phyloP scores from a whole-genome alignment of 2,113 vertebrate species.

The Gallinago jamesoni region DNA sequence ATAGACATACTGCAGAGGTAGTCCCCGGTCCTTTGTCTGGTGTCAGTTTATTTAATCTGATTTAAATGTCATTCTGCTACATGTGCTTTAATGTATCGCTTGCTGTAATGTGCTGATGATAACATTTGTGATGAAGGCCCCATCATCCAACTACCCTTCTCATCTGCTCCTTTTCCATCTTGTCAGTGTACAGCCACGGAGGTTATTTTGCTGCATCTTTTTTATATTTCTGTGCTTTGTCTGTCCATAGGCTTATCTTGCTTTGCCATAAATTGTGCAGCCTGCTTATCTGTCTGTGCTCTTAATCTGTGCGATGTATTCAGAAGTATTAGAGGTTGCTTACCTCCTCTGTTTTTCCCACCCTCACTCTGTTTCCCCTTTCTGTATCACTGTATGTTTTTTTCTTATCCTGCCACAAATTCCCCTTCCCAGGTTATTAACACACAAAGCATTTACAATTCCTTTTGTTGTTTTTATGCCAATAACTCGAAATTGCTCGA shows the following conservation, averaged over 20 bases:
- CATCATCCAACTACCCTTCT: background rate
- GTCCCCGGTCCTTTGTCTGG: background rate
- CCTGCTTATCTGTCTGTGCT: constrained; percentile 46
- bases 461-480: background rate
- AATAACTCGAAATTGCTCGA: background rate
- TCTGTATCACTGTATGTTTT: background rate
- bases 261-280: constrained; percentile 34
- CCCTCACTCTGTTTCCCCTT: background rate
- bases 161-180: background rate
- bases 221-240: constrained; percentile 38
- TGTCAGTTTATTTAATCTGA: background rate
- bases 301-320: constrained; percentile 17
- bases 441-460: background rate
- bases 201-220: constrained; percentile 22
- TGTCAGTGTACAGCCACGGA: background rate
- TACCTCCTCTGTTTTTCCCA: background rate
- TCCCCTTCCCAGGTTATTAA: constrained; percentile 14
- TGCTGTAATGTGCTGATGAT: background rate
- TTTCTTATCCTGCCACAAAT: background rate
- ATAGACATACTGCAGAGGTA: background rate
- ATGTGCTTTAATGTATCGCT: background rate
- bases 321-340: background rate
- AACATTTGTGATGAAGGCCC: background rate
- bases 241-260: constrained; percentile 52
- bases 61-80: constrained; percentile 16